Conservation (phyloP, 2,797 vertebrate species). For the Crocidura indochinensis region DNA sequence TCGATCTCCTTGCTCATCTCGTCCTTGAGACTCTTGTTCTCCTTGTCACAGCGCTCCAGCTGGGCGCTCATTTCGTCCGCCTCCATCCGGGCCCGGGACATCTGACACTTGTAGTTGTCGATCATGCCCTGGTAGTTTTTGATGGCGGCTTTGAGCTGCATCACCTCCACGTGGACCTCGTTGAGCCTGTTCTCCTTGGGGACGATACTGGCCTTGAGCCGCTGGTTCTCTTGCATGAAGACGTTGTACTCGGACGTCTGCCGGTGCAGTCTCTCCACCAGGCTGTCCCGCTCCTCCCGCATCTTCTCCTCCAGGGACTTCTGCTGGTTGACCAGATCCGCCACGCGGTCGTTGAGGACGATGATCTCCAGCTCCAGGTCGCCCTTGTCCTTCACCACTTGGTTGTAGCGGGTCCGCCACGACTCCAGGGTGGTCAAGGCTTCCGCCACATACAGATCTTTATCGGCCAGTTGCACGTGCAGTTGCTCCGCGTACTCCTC, state of each 20-base stretch:
- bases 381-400: conserved; percentile 93
- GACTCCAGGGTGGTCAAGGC: conserved; percentile 91
- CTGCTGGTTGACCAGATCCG: conserved; percentile 92
- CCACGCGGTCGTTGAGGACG: conserved; percentile 92
- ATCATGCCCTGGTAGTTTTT: conserved; percentile 85
- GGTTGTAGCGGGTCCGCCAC: conserved; percentile 92
- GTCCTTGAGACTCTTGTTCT: conserved; percentile 90
- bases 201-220: conserved; percentile 92
- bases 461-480: conserved; percentile 92
- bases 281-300: conserved; percentile 89
- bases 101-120: conserved; percentile 85
- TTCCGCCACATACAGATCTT: conserved; percentile 93
- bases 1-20: conserved; percentile 93
- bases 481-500: conserved; percentile 92
- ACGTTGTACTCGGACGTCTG: conserved; percentile 90
- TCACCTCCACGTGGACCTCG: conserved; percentile 93
- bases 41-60: conserved; percentile 91
- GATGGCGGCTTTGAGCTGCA: conserved; percentile 94
- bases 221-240: conserved; percentile 93
- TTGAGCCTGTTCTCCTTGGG: conserved; percentile 94
- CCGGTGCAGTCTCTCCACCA: conserved; percentile 92
- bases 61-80: conserved; percentile 92
- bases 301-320: conserved; percentile 91
- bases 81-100: conserved; percentile 93
- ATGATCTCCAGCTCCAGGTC: conserved; percentile 93